Base-by-base conservation (phyloP, 2,888 invertebrate species). In the Drosophila quasianomalipes region DNA sequence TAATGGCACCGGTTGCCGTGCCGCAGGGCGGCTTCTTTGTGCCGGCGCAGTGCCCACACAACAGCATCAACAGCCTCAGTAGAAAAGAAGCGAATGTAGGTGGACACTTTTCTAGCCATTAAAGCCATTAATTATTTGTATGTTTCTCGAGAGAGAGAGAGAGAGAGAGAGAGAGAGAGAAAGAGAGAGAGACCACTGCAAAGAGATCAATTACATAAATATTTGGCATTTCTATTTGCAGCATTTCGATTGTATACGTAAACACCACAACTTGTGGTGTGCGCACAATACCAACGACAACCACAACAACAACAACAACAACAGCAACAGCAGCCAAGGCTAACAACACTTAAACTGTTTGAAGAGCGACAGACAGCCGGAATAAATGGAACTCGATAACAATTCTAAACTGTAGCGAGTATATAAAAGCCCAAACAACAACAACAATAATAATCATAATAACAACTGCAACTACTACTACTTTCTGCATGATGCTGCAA, bases 21-120 rank as follows among this genome's bases (percentile, higher is more conserved):
- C 93, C 93, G 31, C 91, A 91, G 70, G 90, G 91, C 70, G 93
- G 93, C 26, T 93, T 90, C 78, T 93, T 93, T 82, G 90, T 93
- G 74, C 93, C 93, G 44, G 92, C 37, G 79, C 69, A 31, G 60
- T 79, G 69, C 79, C 79, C 47, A 44, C 44, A 14, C 76, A 86
- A 30, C 81, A 80, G n/a, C 83, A 85, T 28, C 85, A 80, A 19
- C 89, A 89, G 60, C 74, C 71, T n/a, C 66, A 81, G 44, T 68
- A 78, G 53, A 30, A 58, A n/a, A 61, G 41, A 62, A 35, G 57
- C 58, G 19, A 63, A 77, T 66, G 68, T 65, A 63, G 30, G 61
- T 71, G 19, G 26, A 14, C 44, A 49, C 35, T 16, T 35, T 14
- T 35, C 35, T 35, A 49, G 49, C n/a, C 4, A 19, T 51, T 19